A percentile compares a stretch with the other conserved stretches of the same genome.
Conservation (phyloP, 64 coral and sea anemone genomes). For the Actinia tenebrosa region DNA sequence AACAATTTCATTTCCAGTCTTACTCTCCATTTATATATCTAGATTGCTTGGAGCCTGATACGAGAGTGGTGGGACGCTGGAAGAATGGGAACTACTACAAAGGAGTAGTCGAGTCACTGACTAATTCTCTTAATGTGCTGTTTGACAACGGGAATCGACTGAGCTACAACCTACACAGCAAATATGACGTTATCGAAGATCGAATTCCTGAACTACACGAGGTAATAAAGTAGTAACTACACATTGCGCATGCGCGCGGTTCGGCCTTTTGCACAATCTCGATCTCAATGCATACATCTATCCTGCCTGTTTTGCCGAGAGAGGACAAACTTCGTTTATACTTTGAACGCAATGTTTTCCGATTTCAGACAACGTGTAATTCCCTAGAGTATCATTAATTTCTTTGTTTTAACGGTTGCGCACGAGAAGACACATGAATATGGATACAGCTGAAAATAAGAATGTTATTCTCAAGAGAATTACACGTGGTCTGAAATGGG, state of each 20-base stretch:
- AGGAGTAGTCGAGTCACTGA: slow-evolving; percentile 75
- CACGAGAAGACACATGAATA: too few relatives aligned
- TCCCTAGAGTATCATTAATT: too few relatives aligned
- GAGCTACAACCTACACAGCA: slow-evolving; percentile 30
- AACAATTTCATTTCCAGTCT: not conserved
- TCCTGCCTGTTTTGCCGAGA: too few relatives aligned
- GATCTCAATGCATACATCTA: too few relatives aligned
- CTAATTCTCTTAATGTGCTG: slow-evolving; percentile 69
- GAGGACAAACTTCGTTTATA: too few relatives aligned
- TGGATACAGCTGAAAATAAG: too few relatives aligned
- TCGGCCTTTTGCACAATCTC: not conserved
- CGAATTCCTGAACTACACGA: slow-evolving; percentile 50
- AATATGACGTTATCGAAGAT: slow-evolving; percentile 38
- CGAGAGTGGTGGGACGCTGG: slow-evolving; percentile 77
- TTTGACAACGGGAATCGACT: slow-evolving; percentile 64
- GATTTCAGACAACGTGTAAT: too few relatives aligned
- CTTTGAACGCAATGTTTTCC: too few relatives aligned
- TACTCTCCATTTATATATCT: not conserved
- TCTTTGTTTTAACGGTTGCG: too few relatives aligned
- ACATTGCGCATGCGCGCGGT: not conserved
- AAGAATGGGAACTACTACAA: slow-evolving; percentile 95
- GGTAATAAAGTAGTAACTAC: not conserved
- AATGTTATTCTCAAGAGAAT: too few relatives aligned
- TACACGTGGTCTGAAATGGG: too few relatives aligned
- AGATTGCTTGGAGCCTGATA: slow-evolving; percentile 75